phyloP scores from a whole-genome alignment of 2,888 invertebrate species.

The Epirrhoe tristata region DNA sequence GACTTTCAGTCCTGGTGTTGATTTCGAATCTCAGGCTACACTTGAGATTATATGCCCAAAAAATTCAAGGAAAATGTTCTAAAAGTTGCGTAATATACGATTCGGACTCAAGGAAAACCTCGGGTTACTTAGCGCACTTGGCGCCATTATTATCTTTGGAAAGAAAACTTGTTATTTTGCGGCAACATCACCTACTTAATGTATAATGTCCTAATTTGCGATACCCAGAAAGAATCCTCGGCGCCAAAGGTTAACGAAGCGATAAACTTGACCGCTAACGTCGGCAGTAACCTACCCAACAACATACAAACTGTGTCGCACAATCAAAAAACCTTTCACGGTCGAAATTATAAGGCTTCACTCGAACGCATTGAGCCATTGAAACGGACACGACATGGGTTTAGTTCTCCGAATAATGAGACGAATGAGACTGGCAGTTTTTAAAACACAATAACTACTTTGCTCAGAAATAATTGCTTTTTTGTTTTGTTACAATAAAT shows the following conservation, averaged over 20 bases:
- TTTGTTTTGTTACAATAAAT: constrained; percentile 2
- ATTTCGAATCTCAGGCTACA: no score
- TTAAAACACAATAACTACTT: constrained; percentile 4
- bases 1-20: no score
- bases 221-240: constrained; percentile 15
- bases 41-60: constrained; percentile 3
- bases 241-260: constrained; percentile 23
- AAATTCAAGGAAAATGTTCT: neutral
- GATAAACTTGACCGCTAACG: constrained; percentile 32
- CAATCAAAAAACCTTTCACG: constrained; percentile 28
- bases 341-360: constrained; percentile 18
- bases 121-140: neutral
- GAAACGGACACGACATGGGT: constrained; percentile 20
- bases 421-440: constrained; percentile 7
- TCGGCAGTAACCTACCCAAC: constrained; percentile 4
- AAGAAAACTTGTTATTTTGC: constrained; percentile 1
- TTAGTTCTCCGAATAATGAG: constrained; percentile 20
- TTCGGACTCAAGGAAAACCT: constrained; percentile 8
- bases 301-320: constrained; percentile 12
- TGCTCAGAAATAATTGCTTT: neutral
- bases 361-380: constrained; percentile 10
- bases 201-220: constrained; percentile 13
- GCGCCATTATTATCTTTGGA: neutral
- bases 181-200: neutral
- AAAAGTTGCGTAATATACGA: neutral